phyloP scores from a whole-genome alignment of 2,797 vertebrate species.

The Cyprinodon diabolis region DNA sequence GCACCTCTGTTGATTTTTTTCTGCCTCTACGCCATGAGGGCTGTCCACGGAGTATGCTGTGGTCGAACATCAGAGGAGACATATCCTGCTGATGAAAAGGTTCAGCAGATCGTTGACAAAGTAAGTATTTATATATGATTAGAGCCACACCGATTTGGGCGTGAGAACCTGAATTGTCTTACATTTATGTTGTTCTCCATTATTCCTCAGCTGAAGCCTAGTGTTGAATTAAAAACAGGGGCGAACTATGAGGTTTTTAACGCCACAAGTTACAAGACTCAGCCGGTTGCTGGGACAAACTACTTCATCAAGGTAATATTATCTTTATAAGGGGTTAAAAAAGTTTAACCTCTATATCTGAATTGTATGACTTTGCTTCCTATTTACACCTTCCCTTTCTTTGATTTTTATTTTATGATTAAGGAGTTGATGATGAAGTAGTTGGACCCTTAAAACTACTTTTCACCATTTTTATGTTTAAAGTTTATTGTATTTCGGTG shows the following conservation, averaged over 20 bases:
- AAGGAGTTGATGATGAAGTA: too few relatives aligned
- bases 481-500: too few relatives aligned
- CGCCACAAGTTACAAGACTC: slow-evolving; percentile 76
- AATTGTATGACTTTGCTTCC: background rate
- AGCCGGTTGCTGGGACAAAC: slow-evolving; percentile 83
- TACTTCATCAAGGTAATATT: slow-evolving; percentile 72
- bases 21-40: fast-evolving
- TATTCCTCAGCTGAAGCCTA: slow-evolving; percentile 76
- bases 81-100: slow-evolving; percentile 62
- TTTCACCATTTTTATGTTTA: too few relatives aligned
- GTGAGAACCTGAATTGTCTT: fast-evolving
- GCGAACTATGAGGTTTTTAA: slow-evolving; percentile 73
- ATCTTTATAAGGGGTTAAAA: background rate
- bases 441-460: too few relatives aligned
- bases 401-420: too few relatives aligned
- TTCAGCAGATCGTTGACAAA: slow-evolving; percentile 76
- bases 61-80: slow-evolving; percentile 62
- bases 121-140: slow-evolving; percentile 63
- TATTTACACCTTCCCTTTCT: too few relatives aligned
- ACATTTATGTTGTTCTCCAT: background rate
- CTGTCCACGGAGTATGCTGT: slow-evolving; percentile 33
- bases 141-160: background rate
- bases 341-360: background rate
- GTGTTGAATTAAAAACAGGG: slow-evolving; percentile 76
- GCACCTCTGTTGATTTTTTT: background rate